These are phyloP conservation scores for Onychostoma macrolepis DNA, from an alignment of 2,113 vertebrate species.

Conservation along the genomic window DNA sequence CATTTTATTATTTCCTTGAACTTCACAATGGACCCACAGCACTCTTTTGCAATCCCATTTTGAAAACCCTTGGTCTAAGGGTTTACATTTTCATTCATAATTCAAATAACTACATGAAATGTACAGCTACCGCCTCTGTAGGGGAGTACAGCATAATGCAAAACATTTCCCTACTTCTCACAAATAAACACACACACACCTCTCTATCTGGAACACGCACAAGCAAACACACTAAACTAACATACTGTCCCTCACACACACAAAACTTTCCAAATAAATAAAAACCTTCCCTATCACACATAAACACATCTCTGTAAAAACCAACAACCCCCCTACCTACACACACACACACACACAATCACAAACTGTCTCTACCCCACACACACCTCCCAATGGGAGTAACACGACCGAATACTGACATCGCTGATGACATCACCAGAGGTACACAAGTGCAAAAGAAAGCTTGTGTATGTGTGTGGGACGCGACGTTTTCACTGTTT, in stretches of 20 bases:
- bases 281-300: neutral
- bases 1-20: neutral
- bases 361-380: neutral
- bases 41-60: neutral
- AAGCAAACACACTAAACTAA: neutral
- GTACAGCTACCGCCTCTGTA: neutral
- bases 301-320: neutral
- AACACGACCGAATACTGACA: slow-evolving; percentile 25
- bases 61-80: neutral
- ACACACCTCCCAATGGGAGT: slow-evolving; percentile 41
- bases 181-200: neutral
- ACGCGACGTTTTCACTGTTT: slow-evolving; percentile 36
- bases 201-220: neutral
- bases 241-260: neutral
- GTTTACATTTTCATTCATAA: neutral
- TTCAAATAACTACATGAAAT: neutral
- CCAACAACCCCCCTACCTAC: neutral
- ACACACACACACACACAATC: slow-evolving; percentile 16
- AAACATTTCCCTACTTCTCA: neutral
- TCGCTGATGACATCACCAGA: slow-evolving; percentile 53
- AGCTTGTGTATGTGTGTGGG: slow-evolving; percentile 32
- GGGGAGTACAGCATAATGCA: neutral
- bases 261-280: neutral
- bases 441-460: slow-evolving; percentile 11
- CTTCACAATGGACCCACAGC: neutral